Evolutionary conservation across 1,140 invertebrate genomes (phyloP), one percentile per base, ranked within the genome.

Genomic region (Zaprionus africanus): DNA sequence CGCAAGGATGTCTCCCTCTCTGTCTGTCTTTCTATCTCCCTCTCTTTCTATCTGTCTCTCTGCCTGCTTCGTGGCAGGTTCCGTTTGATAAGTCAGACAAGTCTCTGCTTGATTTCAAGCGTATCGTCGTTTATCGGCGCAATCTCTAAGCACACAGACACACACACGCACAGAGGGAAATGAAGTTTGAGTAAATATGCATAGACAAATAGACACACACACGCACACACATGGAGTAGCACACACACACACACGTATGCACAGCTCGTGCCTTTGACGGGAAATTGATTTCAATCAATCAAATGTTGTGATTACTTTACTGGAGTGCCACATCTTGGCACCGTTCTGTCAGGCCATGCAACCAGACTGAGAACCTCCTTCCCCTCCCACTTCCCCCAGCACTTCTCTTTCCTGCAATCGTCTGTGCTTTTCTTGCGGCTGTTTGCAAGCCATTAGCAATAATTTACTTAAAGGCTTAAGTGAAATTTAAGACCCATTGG

Each of bases 231-330:
- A 67, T 28, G 28, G 5, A 28, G 1, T 7, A 7, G 1, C 9
- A 60, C 17, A 49, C n/a, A 17, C 64, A 67, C 51, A 76, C 63
- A 75, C 26, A 53, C 65, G 46, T 15, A 51, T 69, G 38, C 31
- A 28, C 12, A 58, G 43, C 80, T 51, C 51, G 53, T 90, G 81
- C 72, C 81, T 90, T 74, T 90, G 85, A 90, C 76, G 85, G 85
- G 85, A 90, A 90, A 90, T 90, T 90, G 85, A 85, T 90, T 90
- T 90, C 85, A 90, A 90, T 90, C 85, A 90, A 90, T 90, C 85
- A 90, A 90, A 90, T 90, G 76, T 85, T 90, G 85, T 90, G 85
- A 90, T 90, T 90, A 90, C 85, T 85, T 88, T 90, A 81, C 76
- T 80, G 59, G 53, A 82, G 76, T 83, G 68, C 70, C 76, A 68